phyloP scores from a whole-genome alignment of 2,797 vertebrate species.

The Sternarchorhynchus goeldii region DNA sequence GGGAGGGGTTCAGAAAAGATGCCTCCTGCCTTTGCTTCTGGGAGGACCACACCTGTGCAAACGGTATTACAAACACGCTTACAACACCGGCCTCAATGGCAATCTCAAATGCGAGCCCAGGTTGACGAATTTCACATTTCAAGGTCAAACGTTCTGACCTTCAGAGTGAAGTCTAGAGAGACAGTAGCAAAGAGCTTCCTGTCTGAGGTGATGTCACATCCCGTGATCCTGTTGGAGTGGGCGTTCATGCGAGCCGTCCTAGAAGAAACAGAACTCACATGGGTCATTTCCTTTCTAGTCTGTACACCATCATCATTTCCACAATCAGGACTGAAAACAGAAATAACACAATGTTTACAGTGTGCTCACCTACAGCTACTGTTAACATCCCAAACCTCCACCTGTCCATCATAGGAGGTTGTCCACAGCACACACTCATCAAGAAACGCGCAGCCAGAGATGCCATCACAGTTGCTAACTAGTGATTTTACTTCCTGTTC shows the following conservation, averaged over 20 bases:
- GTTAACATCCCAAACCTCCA: slow-evolving; percentile 83
- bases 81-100: background rate
- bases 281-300: too few species aligned
- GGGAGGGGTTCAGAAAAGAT: slow-evolving; percentile 61
- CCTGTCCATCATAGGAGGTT: slow-evolving; percentile 78
- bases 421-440: slow-evolving; percentile 72
- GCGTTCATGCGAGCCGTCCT: slow-evolving; percentile 77
- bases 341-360: too few species aligned
- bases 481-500: slow-evolving; percentile 82
- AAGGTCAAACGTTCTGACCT: slow-evolving; percentile 68
- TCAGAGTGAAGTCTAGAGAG: slow-evolving; percentile 82
- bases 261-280: background rate
- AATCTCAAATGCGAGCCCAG: too few species aligned
- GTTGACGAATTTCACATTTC: background rate
- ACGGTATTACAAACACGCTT: background rate
- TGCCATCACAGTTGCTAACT: slow-evolving; percentile 80
- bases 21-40: slow-evolving; percentile 63
- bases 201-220: slow-evolving; percentile 77
- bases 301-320: too few species aligned
- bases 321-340: background rate
- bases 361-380: slow-evolving; percentile 80
- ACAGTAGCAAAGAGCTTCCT: slow-evolving; percentile 78
- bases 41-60: slow-evolving; percentile 74
- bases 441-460: slow-evolving; percentile 80
- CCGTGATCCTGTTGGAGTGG: slow-evolving; percentile 80